Base-by-base conservation (phyloP, 2,888 invertebrate genomes). In the Callyntrura guangdongensis region DNA sequence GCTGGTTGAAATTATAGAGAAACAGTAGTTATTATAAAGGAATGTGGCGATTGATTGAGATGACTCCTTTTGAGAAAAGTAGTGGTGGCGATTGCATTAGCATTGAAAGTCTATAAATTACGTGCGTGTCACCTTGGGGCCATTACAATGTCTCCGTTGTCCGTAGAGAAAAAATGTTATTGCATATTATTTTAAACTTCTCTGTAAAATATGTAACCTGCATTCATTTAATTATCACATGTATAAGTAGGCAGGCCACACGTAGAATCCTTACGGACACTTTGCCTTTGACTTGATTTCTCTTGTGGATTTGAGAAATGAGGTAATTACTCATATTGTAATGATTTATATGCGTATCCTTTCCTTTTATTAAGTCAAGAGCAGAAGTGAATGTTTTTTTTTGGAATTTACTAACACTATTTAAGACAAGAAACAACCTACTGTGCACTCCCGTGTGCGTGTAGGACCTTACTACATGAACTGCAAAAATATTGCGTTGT, bases 71-170 rank as follows among this genome's bases (percentile, higher is more conserved):
- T 4, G 47, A 74, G 11, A 49, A 20, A 47, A 14, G 14, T 8
- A 8, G 22, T 25, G 22, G 22, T 17, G 72, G 45, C 9, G 45
- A 12, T n/a, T 0, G 36, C 36, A 74, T 49, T 81, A 14, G 25
- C 14, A 25, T 59, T n/a, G 36, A 22, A 81, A 81, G 20, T 49
- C 69, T 69, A 69, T 45, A 64, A 59, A 22, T 61, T 86, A 59
- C 77, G 27, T 89, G 89, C 67, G 83, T 85, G 79, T 79, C 72
- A 85, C 85, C 90, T 81, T 90, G 85, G 77, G 81, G 79, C 83
- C 83, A 79, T 47, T 84, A 36, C 22, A 45, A 47, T 22, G 17
- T 45, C 45, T 69, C 17, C n/a, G 17, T 5, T 36, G 36, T 36
- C 36, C 36, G 36, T 36, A 36, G 36, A n/a, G 17, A 27, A 12